These are phyloP conservation scores for Lagopus leucura DNA, from an alignment of 2,113 vertebrate species.

Conservation along the genomic window DNA sequence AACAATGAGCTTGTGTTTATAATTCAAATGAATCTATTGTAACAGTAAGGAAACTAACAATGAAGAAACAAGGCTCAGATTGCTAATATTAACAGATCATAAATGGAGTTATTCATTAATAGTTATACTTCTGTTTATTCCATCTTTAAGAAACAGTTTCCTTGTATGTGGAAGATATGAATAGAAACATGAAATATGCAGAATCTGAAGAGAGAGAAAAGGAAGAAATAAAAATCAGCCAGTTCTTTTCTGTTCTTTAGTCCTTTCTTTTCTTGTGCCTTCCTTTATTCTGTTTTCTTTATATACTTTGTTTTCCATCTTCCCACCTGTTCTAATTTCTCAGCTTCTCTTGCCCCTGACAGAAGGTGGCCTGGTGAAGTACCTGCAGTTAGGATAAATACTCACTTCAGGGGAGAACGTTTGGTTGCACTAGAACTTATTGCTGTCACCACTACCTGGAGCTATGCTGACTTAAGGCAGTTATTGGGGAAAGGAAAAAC, in stretches of 20 bases:
- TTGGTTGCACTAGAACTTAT: neutral
- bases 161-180: neutral
- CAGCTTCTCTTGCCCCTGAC: neutral
- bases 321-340: neutral
- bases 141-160: neutral
- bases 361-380: neutral
- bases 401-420: neutral
- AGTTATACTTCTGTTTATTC: neutral
- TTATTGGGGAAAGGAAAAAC: neutral
- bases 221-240: neutral
- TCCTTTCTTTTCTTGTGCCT: neutral
- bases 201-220: neutral
- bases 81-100: neutral
- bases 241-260: neutral
- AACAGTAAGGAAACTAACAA: neutral
- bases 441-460: neutral
- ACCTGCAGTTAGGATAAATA: neutral
- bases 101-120: neutral
- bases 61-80: neutral
- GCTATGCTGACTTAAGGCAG: neutral
- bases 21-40: neutral
- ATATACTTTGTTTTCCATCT: neutral
- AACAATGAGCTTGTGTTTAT: neutral
- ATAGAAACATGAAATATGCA: neutral
- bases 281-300: neutral